Evolutionary conservation across 2,113 vertebrate genomes (phyloP), one percentile per base, ranked within the genome.

Genomic region (Nanorana parkeri): DNA sequence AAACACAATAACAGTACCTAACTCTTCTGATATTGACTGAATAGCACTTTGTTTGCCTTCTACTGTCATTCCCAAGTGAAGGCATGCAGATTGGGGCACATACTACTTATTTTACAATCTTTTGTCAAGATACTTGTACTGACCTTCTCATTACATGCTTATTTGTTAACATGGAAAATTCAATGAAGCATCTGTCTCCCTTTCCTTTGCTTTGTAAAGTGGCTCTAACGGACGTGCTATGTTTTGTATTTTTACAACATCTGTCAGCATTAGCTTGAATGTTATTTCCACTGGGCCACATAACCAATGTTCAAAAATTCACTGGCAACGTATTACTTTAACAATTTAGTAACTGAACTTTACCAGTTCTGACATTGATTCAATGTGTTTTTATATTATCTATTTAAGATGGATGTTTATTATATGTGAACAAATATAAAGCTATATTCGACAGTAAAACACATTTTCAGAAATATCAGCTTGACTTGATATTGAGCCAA

Each of bases 201-300:
- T 54, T n/a, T 36, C n/a, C 55, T 77, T 20, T n/a, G n/a, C 24
- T 47, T 63, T 64, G 2, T 36, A 36, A 36, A 36, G 5, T 5
- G 8, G 58, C 20, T 77, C 51, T 6, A 54, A 4, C 21, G 6
- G n/a, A 52, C 41, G 54, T 64, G 54, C 23, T 24, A n/a, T 41
- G 61, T 47, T 3, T 64, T 65, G 23, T 66, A 7, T 64, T 47
- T 20, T 21, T 63, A 26, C 61, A 66, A 66, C 60, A 77, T 54
- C 36, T 78, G 77, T 67, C 77, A 78, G 16, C 64, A 32, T 65
- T 78, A 78, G 32, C 23, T 56, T 5, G 63, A 55, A 20, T 55
- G 24, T 68, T 65, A 28, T 51, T 65, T 65, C 23, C 36, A 66
- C 60, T 17, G 36, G 17, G 24, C 21, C n/a, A 75, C 19, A 52